Conservation (phyloP, 2,888 invertebrate genomes). For the Rotaria sp. region DNA sequence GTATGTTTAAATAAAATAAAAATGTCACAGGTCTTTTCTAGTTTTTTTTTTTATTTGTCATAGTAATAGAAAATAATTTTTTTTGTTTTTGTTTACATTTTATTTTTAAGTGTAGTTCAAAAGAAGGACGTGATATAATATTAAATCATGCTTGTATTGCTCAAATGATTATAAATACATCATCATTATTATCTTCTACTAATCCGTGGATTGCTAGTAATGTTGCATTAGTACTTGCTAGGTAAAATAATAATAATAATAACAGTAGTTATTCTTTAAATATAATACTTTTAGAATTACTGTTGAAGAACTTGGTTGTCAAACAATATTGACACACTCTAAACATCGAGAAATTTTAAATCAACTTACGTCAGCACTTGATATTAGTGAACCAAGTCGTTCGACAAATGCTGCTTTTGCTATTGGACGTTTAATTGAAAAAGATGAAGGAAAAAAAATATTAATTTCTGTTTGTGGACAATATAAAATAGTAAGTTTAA, state of each 20-base stretch:
- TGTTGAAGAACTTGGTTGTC: constrained; percentile 52
- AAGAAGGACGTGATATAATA: constrained; percentile 52
- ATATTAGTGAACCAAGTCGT: constrained; percentile 52
- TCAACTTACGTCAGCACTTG: constrained; percentile 48
- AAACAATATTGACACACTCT: constrained; percentile 47
- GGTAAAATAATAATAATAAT: constrained; percentile 44
- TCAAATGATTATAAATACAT: constrained; percentile 47
- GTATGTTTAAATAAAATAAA: background rate
- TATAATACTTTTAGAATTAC: constrained; percentile 46
- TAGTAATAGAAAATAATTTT: background rate
- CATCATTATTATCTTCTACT: constrained; percentile 47
- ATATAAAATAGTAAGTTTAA: constrained; percentile 49
- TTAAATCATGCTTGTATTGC: constrained; percentile 48
- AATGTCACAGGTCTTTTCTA: background rate
- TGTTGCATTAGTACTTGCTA: constrained; percentile 53
- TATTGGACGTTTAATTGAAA: constrained; percentile 54
- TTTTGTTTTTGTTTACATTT: background rate
- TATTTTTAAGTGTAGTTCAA: constrained; percentile 49
- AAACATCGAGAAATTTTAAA: constrained; percentile 48
- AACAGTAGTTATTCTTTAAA: too few relatives aligned
- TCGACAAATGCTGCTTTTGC: constrained; percentile 56
- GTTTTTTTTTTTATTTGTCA: background rate
- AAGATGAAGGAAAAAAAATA: constrained; percentile 47
- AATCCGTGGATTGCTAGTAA: constrained; percentile 55
- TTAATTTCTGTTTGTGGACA: constrained; percentile 48